Base-by-base conservation (phyloP, 2,113 vertebrate genomes). In the Collichthys lucidus region DNA sequence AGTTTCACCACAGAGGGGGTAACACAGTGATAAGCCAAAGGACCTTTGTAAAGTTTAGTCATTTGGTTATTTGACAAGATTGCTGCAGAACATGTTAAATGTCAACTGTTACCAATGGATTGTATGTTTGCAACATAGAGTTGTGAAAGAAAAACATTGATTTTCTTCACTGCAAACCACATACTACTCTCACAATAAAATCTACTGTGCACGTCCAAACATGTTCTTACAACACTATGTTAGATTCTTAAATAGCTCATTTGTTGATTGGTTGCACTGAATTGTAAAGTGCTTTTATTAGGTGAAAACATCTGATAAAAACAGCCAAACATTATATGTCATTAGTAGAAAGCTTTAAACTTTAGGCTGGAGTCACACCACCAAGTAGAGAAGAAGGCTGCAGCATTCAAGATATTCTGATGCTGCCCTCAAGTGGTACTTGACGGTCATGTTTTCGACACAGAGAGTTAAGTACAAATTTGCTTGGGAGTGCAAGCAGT, bases 331-430 rank as follows among this genome's bases (percentile, higher is more conserved):
- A 50, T 50, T 59, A 1, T 14, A n/a, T n/a, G 4, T 79, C 11
- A 35, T 29, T 40, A 40, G 8, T 40, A 40, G 35, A 40, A 40
- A 40, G 35, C 35, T 40, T 40, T 53, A 11, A 22, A 12, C 44
- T 56, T 67, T 16, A 31, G 47, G 20, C 44, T 42, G 44, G 22
- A 12, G 3, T 52, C 6, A 40, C 24, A 46, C 9, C 3, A 60
- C 42, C 0, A 50, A 22, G 72, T 31, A 46, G 11, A 22, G 3
- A 17, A 64, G 2, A 0, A 22, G 0, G 3, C 0, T 2, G 42
- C 59, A 60, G 16, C 17, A 42, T 47, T 31, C 12, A 47, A 73
- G n/a, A 31, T 49, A 71, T 31, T 65, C 19, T 35, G 35, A 20
- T 47, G 42, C 12, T 26, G 15, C 55, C 24, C 49, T 74, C 9